Percentiles rank a stretch among this genome's conserved stretches.
These are phyloP conservation scores for Aricia agestis DNA, from an alignment of 1,140 invertebrate species.

Conservation along the genomic window DNA sequence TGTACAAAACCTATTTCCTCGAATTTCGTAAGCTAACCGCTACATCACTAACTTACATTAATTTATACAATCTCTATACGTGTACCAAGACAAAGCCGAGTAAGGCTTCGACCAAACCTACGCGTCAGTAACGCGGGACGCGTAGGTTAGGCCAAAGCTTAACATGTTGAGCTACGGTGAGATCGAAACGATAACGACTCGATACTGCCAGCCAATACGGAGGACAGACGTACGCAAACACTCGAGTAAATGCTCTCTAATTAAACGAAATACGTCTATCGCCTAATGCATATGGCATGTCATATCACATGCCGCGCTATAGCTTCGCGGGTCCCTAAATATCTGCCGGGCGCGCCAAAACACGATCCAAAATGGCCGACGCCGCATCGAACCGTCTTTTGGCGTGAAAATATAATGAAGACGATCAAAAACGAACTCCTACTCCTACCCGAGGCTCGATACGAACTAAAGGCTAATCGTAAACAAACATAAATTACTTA, in stretches of 20 bases:
- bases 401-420: constrained; percentile 13
- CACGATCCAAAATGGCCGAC: background rate
- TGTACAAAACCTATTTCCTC: constrained; percentile 70
- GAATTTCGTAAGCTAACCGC: constrained; percentile 53
- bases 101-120: no score
- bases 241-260: constrained; percentile 11
- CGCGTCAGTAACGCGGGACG: no score
- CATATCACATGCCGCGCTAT: constrained; percentile 19
- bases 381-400: background rate
- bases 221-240: background rate
- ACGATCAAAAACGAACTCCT: constrained; percentile 11
- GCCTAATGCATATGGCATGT: constrained; percentile 22
- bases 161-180: constrained; percentile 26
- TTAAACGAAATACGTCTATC: constrained; percentile 21
- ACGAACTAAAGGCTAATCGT: constrained; percentile 41
- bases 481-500: constrained; percentile 58
- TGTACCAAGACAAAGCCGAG: constrained; percentile 11
- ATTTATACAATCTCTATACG: constrained; percentile 48
- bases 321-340: background rate
- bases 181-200: constrained; percentile 24
- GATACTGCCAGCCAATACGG: background rate
- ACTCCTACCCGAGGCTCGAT: constrained; percentile 9
- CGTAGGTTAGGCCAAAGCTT: no score
- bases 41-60: constrained; percentile 63
- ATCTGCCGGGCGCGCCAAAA: background rate